Evolutionary conservation across 2,113 vertebrate genomes (phyloP).

Genomic region (Misgurnus anguillicaudatus): DNA sequence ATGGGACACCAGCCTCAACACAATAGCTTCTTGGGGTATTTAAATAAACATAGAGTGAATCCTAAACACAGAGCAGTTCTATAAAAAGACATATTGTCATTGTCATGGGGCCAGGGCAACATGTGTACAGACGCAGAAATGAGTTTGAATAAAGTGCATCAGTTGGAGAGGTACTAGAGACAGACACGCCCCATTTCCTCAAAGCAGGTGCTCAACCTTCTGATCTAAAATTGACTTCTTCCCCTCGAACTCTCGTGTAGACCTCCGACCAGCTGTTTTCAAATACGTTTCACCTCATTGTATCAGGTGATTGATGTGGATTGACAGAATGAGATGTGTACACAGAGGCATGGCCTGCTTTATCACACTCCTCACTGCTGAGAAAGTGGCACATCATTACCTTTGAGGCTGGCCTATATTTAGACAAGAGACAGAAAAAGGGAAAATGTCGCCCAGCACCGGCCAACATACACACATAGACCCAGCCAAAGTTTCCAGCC

Average conservation of each 20-base stretch:
- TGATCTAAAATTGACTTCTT: neutral
- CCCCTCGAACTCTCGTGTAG: neutral
- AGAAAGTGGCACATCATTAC: constrained; percentile 45
- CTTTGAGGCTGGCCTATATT: constrained; percentile 53
- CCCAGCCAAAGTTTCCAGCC: constrained; percentile 39
- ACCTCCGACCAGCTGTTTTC: neutral
- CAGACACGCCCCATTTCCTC: neutral
- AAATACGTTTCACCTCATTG: constrained; percentile 9
- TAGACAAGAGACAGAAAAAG: constrained; percentile 44
- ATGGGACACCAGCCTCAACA: neutral
- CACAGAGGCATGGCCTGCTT: constrained; percentile 37
- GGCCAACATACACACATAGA: constrained; percentile 34
- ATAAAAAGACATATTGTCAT: neutral
- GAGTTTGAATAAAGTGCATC: neutral
- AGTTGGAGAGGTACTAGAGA: neutral
- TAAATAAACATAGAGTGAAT: neutral
- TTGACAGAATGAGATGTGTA: constrained; percentile 29
- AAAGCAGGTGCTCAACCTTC: neutral
- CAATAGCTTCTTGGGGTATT: neutral
- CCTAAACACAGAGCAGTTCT: neutral
- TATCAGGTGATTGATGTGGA: constrained; percentile 27
- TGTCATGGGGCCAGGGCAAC: neutral
- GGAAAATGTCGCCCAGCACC: constrained; percentile 31
- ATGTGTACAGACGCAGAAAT: neutral
- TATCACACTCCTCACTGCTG: constrained; percentile 32